Evolutionary conservation across 1,140 invertebrate species (phyloP), one percentile per base, ranked within the genome.

Genomic region (Aphidius ervi): DNA sequence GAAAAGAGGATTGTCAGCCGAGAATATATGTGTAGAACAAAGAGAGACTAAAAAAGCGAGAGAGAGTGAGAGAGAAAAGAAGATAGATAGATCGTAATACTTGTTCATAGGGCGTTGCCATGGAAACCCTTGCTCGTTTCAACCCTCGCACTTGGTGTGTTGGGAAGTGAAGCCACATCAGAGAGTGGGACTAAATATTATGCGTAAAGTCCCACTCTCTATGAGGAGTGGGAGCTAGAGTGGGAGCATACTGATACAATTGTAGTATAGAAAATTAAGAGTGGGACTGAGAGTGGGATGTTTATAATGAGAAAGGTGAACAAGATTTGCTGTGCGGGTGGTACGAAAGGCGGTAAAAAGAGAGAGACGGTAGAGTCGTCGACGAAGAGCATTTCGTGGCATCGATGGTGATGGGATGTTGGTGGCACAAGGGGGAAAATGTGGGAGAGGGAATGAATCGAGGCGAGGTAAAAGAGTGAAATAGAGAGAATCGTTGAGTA

Each of bases 41-140:
- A 31, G 23, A 31, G 23, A 31, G 23, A 31, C 23, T 31, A 31
- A 16, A 16, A 65, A 67, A 46, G 48, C 41, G 56, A 50, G 20
- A 50, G 59, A 23, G 58, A 56, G 40, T 49, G 53, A 60, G 42
- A 56, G 23, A 46, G 47, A 48, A 43, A 56, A 43, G 54, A 56
- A 42, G 60, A 57, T 16, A 55, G 45, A 61, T 56, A 57, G 62
- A 61, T 31, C 54, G 60, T 68, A 66, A 74, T 73, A 72, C 68
- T 71, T 66, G 74, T 69, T 72, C 70, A 73, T 76, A 73, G 78
- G 78, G 76, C 74, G 78, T 78, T 78, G 75, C 75, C 69, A 79
- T 77, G 77, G 74, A 66, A 74, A 79, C 76, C 68, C 74, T 74
- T 73, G 67, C 71, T 63, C 69, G 67, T 74, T 71, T 69, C 68